Conservation (phyloP, 2,113 vertebrate species). For the Chunga burmeisteri region DNA sequence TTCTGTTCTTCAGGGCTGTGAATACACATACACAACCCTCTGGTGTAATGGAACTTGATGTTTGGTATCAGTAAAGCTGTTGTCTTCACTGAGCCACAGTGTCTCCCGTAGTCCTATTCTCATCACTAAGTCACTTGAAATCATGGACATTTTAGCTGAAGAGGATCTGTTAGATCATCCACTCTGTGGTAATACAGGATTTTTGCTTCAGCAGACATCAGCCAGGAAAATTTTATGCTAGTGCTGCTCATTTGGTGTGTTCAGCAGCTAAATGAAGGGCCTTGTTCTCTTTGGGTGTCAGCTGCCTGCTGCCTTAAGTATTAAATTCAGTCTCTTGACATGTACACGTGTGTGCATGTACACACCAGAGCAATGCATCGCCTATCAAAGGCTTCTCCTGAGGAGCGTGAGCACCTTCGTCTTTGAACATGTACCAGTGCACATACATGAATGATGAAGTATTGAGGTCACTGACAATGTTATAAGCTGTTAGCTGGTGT, state of each 20-base stretch:
- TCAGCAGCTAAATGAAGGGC: background rate
- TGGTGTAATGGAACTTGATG: background rate
- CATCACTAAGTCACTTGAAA: background rate
- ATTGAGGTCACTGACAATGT: background rate
- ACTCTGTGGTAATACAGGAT: background rate
- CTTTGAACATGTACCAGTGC: background rate
- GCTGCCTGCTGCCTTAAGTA: background rate
- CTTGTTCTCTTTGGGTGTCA: background rate
- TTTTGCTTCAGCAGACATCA: background rate
- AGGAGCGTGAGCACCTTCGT: background rate
- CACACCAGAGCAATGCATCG: background rate
- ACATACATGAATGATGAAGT: background rate
- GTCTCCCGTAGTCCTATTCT: background rate
- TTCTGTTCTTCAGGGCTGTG: background rate
- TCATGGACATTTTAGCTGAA: background rate
- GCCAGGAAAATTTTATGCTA: background rate
- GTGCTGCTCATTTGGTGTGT: background rate
- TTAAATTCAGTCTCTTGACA: background rate
- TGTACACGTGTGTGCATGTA: rapidly evolving
- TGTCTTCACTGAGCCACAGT: background rate
- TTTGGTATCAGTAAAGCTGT: background rate
- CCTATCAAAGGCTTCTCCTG: background rate
- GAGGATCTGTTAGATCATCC: background rate
- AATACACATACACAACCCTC: background rate
- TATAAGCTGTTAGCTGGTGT: background rate